Evolutionary conservation across 2,113 vertebrate species (phyloP).

Genomic region (Barnardius zonarius): DNA sequence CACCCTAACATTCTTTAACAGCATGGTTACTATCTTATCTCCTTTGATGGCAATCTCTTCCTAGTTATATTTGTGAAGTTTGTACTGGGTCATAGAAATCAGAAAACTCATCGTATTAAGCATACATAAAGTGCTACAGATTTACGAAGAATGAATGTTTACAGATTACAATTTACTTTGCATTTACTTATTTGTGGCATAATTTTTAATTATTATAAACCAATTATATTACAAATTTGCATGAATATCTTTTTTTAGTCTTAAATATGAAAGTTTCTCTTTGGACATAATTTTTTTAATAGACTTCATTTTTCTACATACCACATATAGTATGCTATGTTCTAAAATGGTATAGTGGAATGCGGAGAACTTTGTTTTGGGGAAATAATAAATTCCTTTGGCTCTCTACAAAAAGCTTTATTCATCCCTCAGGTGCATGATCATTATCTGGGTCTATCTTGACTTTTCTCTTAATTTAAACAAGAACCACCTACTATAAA

Average conservation of each 20-base stretch:
- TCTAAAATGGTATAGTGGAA: conserved; percentile 35
- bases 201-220: neutral
- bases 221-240: neutral
- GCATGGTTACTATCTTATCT: neutral
- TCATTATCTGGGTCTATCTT: conserved; percentile 25
- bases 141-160: neutral
- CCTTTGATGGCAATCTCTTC: neutral
- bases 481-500: conserved; percentile 14
- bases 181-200: neutral
- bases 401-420: conserved; percentile 29
- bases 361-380: conserved; percentile 43
- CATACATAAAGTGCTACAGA: neutral
- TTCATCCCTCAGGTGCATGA: conserved; percentile 42
- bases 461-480: conserved; percentile 37
- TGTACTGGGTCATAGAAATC: neutral
- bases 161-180: neutral
- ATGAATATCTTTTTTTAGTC: neutral
- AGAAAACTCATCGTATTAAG: neutral
- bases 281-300: neutral
- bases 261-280: neutral
- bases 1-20: neutral
- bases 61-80: neutral
- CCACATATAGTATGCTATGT: neutral
- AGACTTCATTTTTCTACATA: conserved; percentile 8
- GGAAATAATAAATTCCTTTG: conserved; percentile 63